These are phyloP conservation scores for Cossypha dichroa DNA, from an alignment of 2,797 vertebrate genomes.

Conservation along the genomic window DNA sequence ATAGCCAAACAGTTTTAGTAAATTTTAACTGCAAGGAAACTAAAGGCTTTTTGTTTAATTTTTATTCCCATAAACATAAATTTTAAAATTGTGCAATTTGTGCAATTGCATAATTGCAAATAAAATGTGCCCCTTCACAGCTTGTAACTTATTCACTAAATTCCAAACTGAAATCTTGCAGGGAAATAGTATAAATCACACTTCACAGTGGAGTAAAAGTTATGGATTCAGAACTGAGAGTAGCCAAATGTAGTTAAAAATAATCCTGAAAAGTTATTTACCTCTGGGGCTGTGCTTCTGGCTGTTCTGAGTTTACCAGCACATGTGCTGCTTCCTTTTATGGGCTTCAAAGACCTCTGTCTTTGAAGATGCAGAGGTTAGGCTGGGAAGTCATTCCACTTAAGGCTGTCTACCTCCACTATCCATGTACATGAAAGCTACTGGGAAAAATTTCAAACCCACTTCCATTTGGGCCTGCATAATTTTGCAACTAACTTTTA, in stretches of 20 bases:
- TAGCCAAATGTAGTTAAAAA: constrained; percentile 16
- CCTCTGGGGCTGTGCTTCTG: neutral
- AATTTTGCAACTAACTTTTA: constrained; percentile 10
- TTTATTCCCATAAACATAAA: neutral
- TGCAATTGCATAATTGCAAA: neutral
- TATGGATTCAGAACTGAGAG: neutral
- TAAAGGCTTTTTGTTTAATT: neutral
- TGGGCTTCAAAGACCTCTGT: neutral
- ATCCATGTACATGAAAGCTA: neutral
- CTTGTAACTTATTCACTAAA: neutral
- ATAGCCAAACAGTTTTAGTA: neutral
- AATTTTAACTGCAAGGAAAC: neutral
- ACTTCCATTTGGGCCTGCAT: neutral
- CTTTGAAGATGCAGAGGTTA: constrained; percentile 24
- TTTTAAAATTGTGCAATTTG: neutral
- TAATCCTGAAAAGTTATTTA: constrained; percentile 23
- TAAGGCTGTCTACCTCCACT: neutral
- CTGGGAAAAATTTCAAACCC: constrained; percentile 15
- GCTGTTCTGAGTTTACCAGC: neutral
- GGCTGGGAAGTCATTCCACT: neutral
- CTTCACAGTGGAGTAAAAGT: neutral
- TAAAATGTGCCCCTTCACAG: neutral
- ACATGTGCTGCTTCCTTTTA: constrained; percentile 13
- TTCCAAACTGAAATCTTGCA: constrained; percentile 3
- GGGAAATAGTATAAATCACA: neutral